Evolutionary conservation across 2,113 vertebrate species (phyloP).

Genomic region (Crotalus tigris): DNA sequence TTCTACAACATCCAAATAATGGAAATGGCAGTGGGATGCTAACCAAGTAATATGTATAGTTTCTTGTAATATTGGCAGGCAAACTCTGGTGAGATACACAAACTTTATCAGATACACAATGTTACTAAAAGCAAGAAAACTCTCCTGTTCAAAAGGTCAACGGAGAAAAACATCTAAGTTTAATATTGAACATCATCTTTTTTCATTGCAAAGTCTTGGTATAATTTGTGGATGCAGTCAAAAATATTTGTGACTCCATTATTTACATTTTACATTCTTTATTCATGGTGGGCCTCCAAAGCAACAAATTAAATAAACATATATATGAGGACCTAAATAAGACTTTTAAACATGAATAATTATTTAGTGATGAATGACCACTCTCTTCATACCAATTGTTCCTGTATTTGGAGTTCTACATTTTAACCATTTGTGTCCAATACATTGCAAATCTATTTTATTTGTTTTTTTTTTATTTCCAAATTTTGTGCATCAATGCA

Average conservation of each 20-base stretch:
- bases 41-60: fast-evolving
- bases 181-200: neutral
- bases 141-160: neutral
- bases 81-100: neutral
- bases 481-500: neutral
- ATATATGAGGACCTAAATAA: neutral
- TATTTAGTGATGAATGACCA: neutral
- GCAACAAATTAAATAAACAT: neutral
- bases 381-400: neutral
- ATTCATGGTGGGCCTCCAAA: fast-evolving
- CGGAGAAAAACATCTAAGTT: neutral
- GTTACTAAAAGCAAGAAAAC: neutral
- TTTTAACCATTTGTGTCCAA: neutral
- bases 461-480: neutral
- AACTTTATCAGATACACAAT: neutral
- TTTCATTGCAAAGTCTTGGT: fast-evolving
- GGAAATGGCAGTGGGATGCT: neutral
- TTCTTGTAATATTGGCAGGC: fast-evolving
- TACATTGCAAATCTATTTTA: neutral
- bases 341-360: neutral
- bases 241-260: neutral
- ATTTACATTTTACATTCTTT: neutral
- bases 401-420: neutral
- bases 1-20: neutral
- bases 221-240: neutral